Conservation (phyloP, 1,140 invertebrate species). For the Brachionus plicatilis region DNA sequence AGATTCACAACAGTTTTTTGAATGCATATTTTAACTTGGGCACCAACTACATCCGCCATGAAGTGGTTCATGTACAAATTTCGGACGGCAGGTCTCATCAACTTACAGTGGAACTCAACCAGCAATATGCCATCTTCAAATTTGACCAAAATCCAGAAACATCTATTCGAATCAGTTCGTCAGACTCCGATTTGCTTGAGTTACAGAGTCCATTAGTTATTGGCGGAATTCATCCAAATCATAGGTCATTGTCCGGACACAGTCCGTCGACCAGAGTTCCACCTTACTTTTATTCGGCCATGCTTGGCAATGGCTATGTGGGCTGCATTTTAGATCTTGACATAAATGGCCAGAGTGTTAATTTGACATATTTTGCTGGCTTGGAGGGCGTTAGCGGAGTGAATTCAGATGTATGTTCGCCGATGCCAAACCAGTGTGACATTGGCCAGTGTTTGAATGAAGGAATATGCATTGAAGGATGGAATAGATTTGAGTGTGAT, state of each 20-base stretch:
- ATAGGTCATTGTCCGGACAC: constrained; percentile 56
- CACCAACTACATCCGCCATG: constrained; percentile 11
- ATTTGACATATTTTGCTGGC: constrained; percentile 78
- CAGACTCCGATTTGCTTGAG: constrained; percentile 65
- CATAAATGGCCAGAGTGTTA: constrained; percentile 82
- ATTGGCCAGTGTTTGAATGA: constrained; percentile 85
- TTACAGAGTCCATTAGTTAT: constrained; percentile 75
- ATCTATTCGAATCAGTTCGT: background rate
- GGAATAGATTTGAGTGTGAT: constrained; percentile 92
- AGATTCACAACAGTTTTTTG: constrained; percentile 38
- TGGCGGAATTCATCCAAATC: constrained; percentile 68
- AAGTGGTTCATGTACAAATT: constrained; percentile 3
- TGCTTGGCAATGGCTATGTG: constrained; percentile 80
- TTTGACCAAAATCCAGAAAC: constrained; percentile 23
- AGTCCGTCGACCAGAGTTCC: constrained; percentile 60
- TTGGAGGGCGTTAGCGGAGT: constrained; percentile 72
- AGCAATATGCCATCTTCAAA: constrained; percentile 19
- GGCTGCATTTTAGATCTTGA: constrained; percentile 88
- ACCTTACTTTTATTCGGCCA: constrained; percentile 80
- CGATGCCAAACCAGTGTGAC: constrained; percentile 73
- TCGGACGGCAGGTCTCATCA: constrained; percentile 27
- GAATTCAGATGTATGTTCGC: constrained; percentile 46
- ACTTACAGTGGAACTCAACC: background rate
- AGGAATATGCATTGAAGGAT: constrained; percentile 81
- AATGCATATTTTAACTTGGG: constrained; percentile 33